phyloP scores from a whole-genome alignment of 2,797 vertebrate species.

The Buceros bicornis region DNA sequence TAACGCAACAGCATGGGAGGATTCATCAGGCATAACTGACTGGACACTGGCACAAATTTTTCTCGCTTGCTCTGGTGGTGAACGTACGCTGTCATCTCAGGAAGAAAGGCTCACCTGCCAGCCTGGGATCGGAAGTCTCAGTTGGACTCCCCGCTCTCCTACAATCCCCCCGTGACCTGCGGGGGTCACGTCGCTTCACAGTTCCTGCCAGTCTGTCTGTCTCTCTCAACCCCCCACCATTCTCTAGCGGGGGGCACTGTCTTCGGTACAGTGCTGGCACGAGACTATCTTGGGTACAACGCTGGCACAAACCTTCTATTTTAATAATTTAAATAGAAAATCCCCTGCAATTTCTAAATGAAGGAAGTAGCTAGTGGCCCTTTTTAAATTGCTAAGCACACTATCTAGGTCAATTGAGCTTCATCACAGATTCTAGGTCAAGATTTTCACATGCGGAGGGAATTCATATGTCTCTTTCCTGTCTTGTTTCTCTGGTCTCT shows the following conservation, averaged over 20 bases:
- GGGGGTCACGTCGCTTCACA: accelerated
- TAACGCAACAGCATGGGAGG: neutral
- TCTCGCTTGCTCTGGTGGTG: neutral
- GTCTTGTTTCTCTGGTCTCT: neutral
- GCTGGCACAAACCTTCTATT: neutral
- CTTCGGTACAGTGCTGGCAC: neutral
- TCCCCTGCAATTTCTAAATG: neutral
- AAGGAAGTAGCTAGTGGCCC: neutral
- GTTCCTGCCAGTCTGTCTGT: neutral
- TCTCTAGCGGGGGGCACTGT: neutral
- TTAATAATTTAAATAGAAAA: neutral
- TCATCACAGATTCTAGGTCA: conserved; percentile 44
- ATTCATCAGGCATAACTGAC: neutral
- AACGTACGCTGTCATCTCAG: neutral
- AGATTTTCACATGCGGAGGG: conserved; percentile 36
- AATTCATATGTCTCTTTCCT: conserved; percentile 5
- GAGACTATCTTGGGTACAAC: neutral
- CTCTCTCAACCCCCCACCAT: neutral
- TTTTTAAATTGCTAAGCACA: neutral
- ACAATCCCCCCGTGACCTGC: neutral
- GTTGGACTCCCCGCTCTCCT: neutral
- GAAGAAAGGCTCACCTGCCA: neutral
- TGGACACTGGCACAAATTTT: neutral
- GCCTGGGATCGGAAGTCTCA: neutral
- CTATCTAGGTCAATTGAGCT: conserved; percentile 31